Base-by-base conservation (phyloP, 2,113 vertebrate species). In the Mormyrus lacerda region DNA sequence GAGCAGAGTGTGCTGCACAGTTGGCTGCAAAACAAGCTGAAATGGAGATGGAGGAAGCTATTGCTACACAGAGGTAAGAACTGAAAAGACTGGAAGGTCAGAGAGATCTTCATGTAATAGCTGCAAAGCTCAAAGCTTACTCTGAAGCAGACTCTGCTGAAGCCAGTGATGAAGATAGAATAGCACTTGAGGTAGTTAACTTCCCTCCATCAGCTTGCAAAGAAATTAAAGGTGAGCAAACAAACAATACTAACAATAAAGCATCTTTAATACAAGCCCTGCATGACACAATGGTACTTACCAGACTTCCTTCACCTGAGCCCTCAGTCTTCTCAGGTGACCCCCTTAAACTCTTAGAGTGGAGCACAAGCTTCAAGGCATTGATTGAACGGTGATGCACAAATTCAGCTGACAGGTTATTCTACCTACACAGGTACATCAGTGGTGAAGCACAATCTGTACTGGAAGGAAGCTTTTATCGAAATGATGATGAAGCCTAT, bases 41-140 rank as follows among this genome's bases (percentile, higher is more conserved):
- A 89, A 90, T 91, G 0, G 0, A 91, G 1, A 92, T 90, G 90
- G 90, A 92, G 3, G 88, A 88, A 9, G 90, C 58, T 15, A 91
- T 90, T 31, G 85, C 55, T 83, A 10, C 76, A 42, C 91, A 92
- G 87, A 86, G 58, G 8, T 87, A 84, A 90, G 42, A 93, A 76
- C 91, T 92, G 51, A 92, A 91, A 88, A 93, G 55, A 89, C 27
- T 92, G 4, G 89, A 92, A 90, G 89, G 88, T 82, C 69, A 91
- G 11, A 89, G 88, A 87, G 91, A 90, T 89, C 51, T 92, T 17
- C 21, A 91, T 35, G 83, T 91, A 42, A 61, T 91, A 53, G 89
- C 89, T 55, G 92, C 91, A 7, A 93, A 88, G 53, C 83, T 92
- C 4, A 92, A 83, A 0, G 93, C 24, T 0, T 91, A 91, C 47